phyloP scores from a whole-genome alignment of 2,888 invertebrate species.

The Synanthedon vespiformis region DNA sequence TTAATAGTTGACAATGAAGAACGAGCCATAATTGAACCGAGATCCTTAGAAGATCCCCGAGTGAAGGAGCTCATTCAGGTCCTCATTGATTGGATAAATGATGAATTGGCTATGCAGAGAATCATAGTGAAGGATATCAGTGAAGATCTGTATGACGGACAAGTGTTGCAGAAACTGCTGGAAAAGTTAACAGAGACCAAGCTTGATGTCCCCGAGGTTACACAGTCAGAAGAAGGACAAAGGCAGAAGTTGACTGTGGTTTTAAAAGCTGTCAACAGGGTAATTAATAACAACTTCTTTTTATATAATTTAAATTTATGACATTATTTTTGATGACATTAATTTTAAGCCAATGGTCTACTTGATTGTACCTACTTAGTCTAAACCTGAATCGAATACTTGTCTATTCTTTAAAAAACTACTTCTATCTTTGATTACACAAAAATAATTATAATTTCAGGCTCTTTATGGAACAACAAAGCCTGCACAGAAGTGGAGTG shows the following conservation, averaged over 20 bases:
- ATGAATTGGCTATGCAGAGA: slow-evolving; percentile 94
- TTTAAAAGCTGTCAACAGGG: slow-evolving; percentile 87
- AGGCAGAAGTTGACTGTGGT: slow-evolving; percentile 93
- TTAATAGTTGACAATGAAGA: slow-evolving; percentile 93
- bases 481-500: slow-evolving; percentile 93
- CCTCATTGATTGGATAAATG: slow-evolving; percentile 98
- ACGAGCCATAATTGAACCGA: slow-evolving; percentile 93
- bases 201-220: slow-evolving; percentile 97
- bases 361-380: too few relatives aligned
- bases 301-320: too few relatives aligned
- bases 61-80: slow-evolving; percentile 86
- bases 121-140: slow-evolving; percentile 97
- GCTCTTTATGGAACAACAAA: slow-evolving; percentile 78
- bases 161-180: slow-evolving; percentile 77
- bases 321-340: too few relatives aligned
- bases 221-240: slow-evolving; percentile 97
- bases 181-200: slow-evolving; percentile 90
- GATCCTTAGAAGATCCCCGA: slow-evolving; percentile 88
- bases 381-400: not conserved
- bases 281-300: slow-evolving; percentile 27
- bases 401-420: not conserved
- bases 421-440: not conserved
- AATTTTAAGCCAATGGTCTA: too few relatives aligned
- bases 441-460: slow-evolving; percentile 33
- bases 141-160: slow-evolving; percentile 98